A percentile compares a stretch with the other conserved stretches of the same genome.
These are phyloP conservation scores for Platerodrilus igneus DNA, from an alignment of 2,888 invertebrate species.

Conservation along the genomic window DNA sequence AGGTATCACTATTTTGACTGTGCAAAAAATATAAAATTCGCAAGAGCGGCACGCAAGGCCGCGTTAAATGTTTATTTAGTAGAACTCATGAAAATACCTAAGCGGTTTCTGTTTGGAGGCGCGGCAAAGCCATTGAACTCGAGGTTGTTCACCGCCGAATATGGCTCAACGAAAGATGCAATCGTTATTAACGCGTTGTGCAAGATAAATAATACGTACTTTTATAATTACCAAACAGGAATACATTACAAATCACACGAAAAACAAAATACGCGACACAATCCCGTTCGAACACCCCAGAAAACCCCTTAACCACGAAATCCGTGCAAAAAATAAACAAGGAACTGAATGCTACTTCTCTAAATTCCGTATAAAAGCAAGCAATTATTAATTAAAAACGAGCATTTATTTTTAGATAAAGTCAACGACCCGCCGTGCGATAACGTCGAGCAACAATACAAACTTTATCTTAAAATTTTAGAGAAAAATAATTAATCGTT, in stretches of 20 bases:
- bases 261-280: too few species aligned
- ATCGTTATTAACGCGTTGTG: slow-evolving; percentile 21
- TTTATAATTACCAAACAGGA: slow-evolving; percentile 19
- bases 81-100: slow-evolving; percentile 14
- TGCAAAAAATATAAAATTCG: too few species aligned
- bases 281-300: too few species aligned
- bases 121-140: slow-evolving; percentile 47
- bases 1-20: too few species aligned
- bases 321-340: neutral
- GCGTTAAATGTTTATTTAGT: slow-evolving; percentile 21
- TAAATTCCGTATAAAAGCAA: slow-evolving; percentile 14
- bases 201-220: slow-evolving; percentile 20
- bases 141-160: slow-evolving; percentile 49
- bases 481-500: slow-evolving; percentile 20
- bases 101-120: slow-evolving; percentile 40
- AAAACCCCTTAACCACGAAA: neutral
- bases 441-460: slow-evolving; percentile 37
- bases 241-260: too few species aligned
- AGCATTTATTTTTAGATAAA: slow-evolving; percentile 42
- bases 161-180: slow-evolving; percentile 38
- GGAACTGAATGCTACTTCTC: slow-evolving; percentile 7
- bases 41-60: slow-evolving; percentile 28
- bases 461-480: slow-evolving; percentile 27
- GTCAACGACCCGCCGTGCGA: slow-evolving; percentile 45
- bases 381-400: slow-evolving; percentile 17